Evolutionary conservation across 2,888 invertebrate genomes (phyloP).

Genomic region (Dicranocentrus wangi): DNA sequence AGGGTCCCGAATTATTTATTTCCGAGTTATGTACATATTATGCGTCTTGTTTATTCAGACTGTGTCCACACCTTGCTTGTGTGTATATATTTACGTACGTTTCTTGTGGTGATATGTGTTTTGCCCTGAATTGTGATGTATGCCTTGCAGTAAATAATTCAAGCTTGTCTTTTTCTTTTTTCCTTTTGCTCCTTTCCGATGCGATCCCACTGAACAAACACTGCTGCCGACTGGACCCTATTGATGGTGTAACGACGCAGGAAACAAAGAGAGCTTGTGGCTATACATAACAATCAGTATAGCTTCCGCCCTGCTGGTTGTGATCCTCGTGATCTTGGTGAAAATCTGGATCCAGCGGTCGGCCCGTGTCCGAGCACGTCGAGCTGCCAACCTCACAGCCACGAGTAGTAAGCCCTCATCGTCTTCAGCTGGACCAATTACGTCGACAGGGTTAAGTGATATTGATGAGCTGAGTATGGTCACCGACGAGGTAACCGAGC

Average conservation of each 20-base stretch:
- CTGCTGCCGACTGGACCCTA: conserved; percentile 21
- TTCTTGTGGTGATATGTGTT: conserved; percentile 3
- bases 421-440: conserved; percentile 86
- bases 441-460: conserved; percentile 86
- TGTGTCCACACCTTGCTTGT: background rate
- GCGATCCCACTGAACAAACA: conserved; percentile 8
- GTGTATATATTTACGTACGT: background rate
- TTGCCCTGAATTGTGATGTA: conserved; percentile 36
- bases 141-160: conserved; percentile 54
- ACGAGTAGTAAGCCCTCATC: conserved; percentile 75
- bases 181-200: conserved; percentile 18
- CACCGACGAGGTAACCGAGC: conserved; percentile 69
- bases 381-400: conserved; percentile 35
- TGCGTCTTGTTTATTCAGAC: conserved; percentile 2
- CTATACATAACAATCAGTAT: conserved; percentile 87
- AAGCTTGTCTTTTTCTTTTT: conserved; percentile 39
- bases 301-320: conserved; percentile 82
- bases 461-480: conserved; percentile 77
- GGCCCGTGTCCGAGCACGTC: conserved; percentile 28
- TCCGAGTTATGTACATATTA: background rate
- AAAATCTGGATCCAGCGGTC: conserved; percentile 79
- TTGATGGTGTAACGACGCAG: conserved; percentile 76
- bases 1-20: background rate
- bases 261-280: conserved; percentile 86
- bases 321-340: conserved; percentile 80